Conservation (phyloP, 2,113 vertebrate species). For the Neodontobutis hainanensis region DNA sequence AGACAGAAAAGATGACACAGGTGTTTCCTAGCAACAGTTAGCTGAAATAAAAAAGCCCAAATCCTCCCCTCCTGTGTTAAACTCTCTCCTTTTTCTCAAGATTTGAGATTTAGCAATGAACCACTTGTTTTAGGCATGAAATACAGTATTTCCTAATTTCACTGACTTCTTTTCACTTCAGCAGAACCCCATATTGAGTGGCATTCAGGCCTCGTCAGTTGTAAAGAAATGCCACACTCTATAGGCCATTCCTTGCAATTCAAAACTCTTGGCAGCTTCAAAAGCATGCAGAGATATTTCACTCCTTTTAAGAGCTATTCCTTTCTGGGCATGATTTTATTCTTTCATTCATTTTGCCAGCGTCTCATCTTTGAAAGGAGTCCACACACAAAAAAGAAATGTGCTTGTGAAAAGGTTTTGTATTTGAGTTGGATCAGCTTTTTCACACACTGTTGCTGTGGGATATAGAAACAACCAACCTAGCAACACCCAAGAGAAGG, state of each 20-base stretch:
- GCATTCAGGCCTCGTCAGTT: constrained; percentile 54
- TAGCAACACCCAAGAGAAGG: background rate
- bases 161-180: constrained; percentile 17
- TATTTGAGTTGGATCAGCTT: constrained; percentile 28
- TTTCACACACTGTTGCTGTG: constrained; percentile 39
- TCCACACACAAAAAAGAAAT: constrained; percentile 36
- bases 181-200: constrained; percentile 48
- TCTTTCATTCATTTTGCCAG: constrained; percentile 23
- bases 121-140: constrained; percentile 75
- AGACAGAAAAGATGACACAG: constrained; percentile 74
- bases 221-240: constrained; percentile 29
- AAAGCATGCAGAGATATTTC: constrained; percentile 26
- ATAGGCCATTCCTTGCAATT: constrained; percentile 31
- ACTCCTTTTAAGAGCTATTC: constrained; percentile 25
- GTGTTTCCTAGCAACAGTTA: constrained; percentile 84
- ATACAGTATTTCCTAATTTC: constrained; percentile 63
- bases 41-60: constrained; percentile 36
- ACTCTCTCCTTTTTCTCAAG: constrained; percentile 56
- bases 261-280: constrained; percentile 5
- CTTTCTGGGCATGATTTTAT: constrained; percentile 19
- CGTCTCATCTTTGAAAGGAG: constrained; percentile 27
- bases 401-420: constrained; percentile 31
- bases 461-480: background rate
- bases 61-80: constrained; percentile 3
- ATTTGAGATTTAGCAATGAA: constrained; percentile 78